phyloP scores from a whole-genome alignment of 2,888 invertebrate genomes.

The Gandaritis pyraliata region DNA sequence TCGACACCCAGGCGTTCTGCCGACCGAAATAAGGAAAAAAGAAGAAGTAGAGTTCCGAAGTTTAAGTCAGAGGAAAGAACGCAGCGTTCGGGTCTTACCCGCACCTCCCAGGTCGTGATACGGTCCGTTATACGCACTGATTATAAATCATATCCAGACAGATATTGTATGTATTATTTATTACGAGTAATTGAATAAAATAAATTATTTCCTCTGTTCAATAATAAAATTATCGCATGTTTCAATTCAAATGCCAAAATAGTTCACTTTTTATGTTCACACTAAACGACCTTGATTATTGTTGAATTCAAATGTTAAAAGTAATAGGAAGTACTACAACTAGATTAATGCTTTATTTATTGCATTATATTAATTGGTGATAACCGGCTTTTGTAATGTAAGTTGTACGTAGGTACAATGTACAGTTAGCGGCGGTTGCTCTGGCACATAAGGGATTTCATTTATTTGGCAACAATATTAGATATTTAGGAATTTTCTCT shows the following conservation, averaged over 20 bases:
- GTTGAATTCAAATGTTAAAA: slow-evolving; percentile 50
- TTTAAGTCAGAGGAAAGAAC: no score
- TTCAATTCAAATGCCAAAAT: slow-evolving; percentile 42
- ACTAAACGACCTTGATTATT: slow-evolving; percentile 45
- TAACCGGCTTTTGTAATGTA: slow-evolving; percentile 32
- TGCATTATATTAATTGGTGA: slow-evolving; percentile 30
- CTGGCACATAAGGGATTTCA: slow-evolving; percentile 1
- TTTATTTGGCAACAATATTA: no score
- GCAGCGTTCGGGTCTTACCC: no score
- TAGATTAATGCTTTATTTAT: slow-evolving; percentile 49
- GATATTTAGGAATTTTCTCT: no score
- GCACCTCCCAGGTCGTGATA: no score
- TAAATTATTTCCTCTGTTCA: slow-evolving; percentile 28
- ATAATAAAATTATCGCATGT: slow-evolving; percentile 37
- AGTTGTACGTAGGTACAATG: slow-evolving; percentile 6
- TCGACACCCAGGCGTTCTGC: no score
- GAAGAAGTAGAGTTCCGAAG: no score
- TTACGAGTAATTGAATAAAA: slow-evolving; percentile 23
- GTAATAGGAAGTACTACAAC: slow-evolving; percentile 57
- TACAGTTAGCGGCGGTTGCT: not conserved
- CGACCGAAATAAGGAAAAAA: no score
- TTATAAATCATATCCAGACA: not conserved
- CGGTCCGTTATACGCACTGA: no score
- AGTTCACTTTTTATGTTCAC: slow-evolving; percentile 39
- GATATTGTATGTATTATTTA: slow-evolving; percentile 17